phyloP scores from a whole-genome alignment of 2,797 vertebrate genomes.

The Mareca strepera region DNA sequence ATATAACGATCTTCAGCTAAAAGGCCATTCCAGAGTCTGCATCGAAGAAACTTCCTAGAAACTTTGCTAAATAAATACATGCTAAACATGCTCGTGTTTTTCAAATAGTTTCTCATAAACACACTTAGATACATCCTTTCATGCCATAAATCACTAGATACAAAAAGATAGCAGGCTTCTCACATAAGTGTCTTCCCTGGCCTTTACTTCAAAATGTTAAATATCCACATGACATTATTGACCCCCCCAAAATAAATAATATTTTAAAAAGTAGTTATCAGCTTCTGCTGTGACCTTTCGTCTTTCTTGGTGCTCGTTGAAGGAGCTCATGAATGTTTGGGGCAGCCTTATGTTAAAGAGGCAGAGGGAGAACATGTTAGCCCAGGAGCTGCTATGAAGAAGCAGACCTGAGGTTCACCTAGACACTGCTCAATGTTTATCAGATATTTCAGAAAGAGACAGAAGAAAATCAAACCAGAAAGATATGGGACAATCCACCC shows the following conservation, averaged over 20 bases:
- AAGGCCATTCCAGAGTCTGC: neutral
- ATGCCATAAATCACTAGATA: neutral
- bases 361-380: neutral
- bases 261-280: neutral
- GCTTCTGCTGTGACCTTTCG: neutral
- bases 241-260: neutral
- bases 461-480: neutral
- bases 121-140: neutral
- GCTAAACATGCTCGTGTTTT: neutral
- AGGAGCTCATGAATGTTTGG: neutral
- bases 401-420: neutral
- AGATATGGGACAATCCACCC: neutral
- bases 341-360: neutral
- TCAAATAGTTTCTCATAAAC: neutral
- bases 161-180: neutral
- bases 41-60: neutral
- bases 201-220: neutral
- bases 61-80: neutral
- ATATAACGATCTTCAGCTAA: neutral
- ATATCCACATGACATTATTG: neutral
- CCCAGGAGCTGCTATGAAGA: neutral
- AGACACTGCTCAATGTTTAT: neutral
- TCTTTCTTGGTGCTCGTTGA: neutral
- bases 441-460: neutral
- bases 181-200: neutral